Base-by-base conservation (phyloP, 2,888 invertebrate genomes). In the Mesoligia furuncula region DNA sequence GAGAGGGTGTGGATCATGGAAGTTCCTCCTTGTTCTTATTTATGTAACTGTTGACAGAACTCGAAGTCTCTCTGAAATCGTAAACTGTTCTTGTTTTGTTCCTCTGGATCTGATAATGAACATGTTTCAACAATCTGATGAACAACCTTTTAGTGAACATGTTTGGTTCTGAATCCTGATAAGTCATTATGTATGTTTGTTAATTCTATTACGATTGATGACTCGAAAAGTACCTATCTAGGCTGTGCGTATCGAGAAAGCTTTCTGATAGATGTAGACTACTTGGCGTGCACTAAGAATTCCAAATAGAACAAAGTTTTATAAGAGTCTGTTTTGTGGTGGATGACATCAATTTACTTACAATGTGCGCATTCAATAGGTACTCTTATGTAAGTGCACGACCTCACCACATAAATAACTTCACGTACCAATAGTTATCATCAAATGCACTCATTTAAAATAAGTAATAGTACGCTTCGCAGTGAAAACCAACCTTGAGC, bases 401-500 rank as follows among this genome's bases (percentile, higher is more conserved):
- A 61, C 59, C 68, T 65, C 27, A 59, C 39, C 45, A 67, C 11
- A 39, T 71, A 69, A 68, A 61, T 48, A 45, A 39, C n/a, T 69
- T 27, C 31, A 45, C 31, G 65, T 45, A 61, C 13, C 20, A 27
- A 39, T 36, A 54, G 62, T 48, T 65, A 36, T 75, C 17, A 61
- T 67, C 62, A 66, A 74, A 67, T 67, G 65, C 45, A 70, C 42
- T 75, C 17, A 39, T 76, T 66, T 74, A 45, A 59, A 74, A 59
- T 61, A 72, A 67, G 45, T 71, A 48, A 17, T 42, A 15, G 11
- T 73, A 65, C 31, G 68, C 20, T 61, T 75, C 39, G 66, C 51
- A 69, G 42, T 74, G 48, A 73, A 78, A 83, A 75, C 31, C 39
- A 74, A 72, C 77, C 75, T 81, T 76, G 66, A 76, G 72, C 87